Percentiles rank a stretch among this genome's conserved stretches.
These are phyloP conservation scores for Pherbina coryleti DNA, from an alignment of 2,888 invertebrate species.

Conservation along the genomic window DNA sequence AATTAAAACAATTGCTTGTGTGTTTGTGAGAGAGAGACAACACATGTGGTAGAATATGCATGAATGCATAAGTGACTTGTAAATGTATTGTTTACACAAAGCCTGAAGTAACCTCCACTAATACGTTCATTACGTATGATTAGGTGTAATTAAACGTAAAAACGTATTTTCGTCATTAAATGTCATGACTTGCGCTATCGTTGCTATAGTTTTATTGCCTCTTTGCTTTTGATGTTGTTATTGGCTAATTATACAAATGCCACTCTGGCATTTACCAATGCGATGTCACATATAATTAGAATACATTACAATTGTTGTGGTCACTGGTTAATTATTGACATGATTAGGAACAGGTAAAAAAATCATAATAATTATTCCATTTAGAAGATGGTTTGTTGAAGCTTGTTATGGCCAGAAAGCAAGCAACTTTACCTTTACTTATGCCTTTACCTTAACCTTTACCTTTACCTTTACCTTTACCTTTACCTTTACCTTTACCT, in stretches of 20 bases:
- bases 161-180: constrained; percentile 32
- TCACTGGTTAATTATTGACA: background rate
- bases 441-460: too few species aligned
- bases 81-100: background rate
- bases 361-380: too few species aligned
- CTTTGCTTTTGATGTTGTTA: background rate
- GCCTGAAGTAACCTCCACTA: background rate
- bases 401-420: too few species aligned
- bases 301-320: background rate
- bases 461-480: too few species aligned
- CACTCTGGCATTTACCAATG: constrained; percentile 6
- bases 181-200: constrained; percentile 17
- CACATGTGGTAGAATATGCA: too few species aligned
- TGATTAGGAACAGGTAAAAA: background rate
- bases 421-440: too few species aligned
- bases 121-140: constrained; percentile 8
- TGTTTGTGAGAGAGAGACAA: too few species aligned
- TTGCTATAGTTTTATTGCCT: background rate
- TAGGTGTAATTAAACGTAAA: background rate
- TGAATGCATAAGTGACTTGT: background rate
- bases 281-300: constrained; percentile 16
- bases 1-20: too few species aligned
- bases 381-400: too few species aligned
- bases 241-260: constrained; percentile 11
- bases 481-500: too few species aligned